phyloP scores from a whole-genome alignment of 1,140 invertebrate species.

The Pygmarrhopalites habei region DNA sequence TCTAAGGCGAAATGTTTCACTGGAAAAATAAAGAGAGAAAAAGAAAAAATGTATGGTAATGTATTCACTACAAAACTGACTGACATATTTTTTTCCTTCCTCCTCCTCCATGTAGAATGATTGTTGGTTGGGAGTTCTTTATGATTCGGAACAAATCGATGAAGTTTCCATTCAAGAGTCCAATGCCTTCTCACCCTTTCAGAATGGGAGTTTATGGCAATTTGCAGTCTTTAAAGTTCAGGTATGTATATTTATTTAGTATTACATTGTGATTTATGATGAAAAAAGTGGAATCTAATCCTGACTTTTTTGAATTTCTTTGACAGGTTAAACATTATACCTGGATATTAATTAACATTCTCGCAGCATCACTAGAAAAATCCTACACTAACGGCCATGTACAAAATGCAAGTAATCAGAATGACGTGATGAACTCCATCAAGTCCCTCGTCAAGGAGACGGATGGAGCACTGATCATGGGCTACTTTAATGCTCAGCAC shows the following conservation, averaged over 20 bases:
- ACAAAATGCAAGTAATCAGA: slow-evolving; percentile 17
- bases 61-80: background rate
- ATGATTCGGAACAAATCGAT: slow-evolving; percentile 30
- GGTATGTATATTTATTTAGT: slow-evolving; percentile 11
- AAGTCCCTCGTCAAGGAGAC: slow-evolving; percentile 21
- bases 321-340: slow-evolving; percentile 21
- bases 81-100: no score
- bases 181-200: slow-evolving; percentile 25
- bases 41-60: background rate
- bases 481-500: slow-evolving; percentile 31
- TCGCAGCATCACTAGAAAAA: slow-evolving; percentile 26
- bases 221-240: slow-evolving; percentile 34
- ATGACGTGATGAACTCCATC: slow-evolving; percentile 21
- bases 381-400: slow-evolving; percentile 24
- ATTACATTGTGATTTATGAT: background rate
- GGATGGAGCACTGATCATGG: slow-evolving; percentile 33
- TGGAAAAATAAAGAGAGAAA: background rate
- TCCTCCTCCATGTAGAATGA: slow-evolving; percentile 20
- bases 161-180: slow-evolving; percentile 16
- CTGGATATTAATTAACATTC: slow-evolving; percentile 32
- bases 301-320: background rate
- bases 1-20: background rate
- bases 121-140: slow-evolving; percentile 29
- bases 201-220: slow-evolving; percentile 40
- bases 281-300: no score